Conservation (phyloP, 1,140 invertebrate genomes). For the Drosophila busckii region DNA sequence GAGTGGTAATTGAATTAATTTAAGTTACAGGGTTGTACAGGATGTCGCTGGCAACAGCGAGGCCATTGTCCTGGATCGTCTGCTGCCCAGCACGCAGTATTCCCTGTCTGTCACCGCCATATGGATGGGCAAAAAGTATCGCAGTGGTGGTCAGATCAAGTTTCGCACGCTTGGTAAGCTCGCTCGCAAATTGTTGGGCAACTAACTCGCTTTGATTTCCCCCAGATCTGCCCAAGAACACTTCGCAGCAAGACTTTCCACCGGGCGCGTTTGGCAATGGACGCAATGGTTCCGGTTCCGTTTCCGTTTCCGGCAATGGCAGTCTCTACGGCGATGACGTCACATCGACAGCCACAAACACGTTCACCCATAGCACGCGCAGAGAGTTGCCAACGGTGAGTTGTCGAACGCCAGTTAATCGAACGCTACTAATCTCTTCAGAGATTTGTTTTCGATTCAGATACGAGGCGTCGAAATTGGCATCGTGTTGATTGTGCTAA, state of each 20-base stretch:
- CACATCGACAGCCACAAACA: conserved; percentile 72
- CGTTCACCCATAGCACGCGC: conserved; percentile 79
- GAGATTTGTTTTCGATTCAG: conserved; percentile 62
- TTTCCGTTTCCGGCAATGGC: conserved; percentile 78
- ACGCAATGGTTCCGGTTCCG: conserved; percentile 77
- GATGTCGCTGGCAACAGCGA: conserved; percentile 91
- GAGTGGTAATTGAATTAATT: conserved; percentile 79
- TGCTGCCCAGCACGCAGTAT: conserved; percentile 91
- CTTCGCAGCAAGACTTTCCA: conserved; percentile 83
- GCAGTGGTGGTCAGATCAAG: conserved; percentile 88
- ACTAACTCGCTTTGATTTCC: background rate
- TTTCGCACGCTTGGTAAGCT: conserved; percentile 90
- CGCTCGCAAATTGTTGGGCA: too few relatives aligned
- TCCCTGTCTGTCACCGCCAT: conserved; percentile 90
- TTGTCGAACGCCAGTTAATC: background rate
- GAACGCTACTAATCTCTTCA: background rate
- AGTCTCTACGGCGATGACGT: conserved; percentile 64
- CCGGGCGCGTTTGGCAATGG: conserved; percentile 76
- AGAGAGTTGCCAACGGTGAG: conserved; percentile 75
- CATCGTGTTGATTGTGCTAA: conserved; percentile 90
- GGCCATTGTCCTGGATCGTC: conserved; percentile 87
- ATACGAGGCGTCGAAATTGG: conserved; percentile 92
- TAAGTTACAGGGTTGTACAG: conserved; percentile 93
- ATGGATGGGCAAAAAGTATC: conserved; percentile 87
- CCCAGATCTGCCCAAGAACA: conserved; percentile 85